These are phyloP conservation scores for Urocyon cinereoargenteus DNA, from an alignment of 2,797 vertebrate genomes.

Conservation along the genomic window DNA sequence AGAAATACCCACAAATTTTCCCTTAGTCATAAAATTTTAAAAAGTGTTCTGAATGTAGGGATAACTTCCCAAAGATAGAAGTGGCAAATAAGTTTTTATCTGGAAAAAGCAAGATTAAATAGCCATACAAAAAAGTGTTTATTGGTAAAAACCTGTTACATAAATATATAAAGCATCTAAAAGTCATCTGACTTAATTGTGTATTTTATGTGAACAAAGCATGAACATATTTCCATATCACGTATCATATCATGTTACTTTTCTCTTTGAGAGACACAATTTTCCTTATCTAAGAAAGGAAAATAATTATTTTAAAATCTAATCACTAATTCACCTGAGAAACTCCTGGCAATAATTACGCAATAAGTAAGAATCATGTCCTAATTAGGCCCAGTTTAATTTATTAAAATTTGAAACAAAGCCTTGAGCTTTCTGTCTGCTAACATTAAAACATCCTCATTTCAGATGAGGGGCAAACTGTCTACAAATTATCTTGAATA, in stretches of 20 bases:
- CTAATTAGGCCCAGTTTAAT: neutral
- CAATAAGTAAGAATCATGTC: neutral
- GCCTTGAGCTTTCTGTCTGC: neutral
- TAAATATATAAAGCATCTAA: neutral
- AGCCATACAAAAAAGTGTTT: fast-evolving
- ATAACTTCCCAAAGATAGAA: neutral
- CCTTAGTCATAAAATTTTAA: neutral
- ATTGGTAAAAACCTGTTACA: slow-evolving; percentile 11
- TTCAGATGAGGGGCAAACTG: neutral
- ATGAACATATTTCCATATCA: neutral
- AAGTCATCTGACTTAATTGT: neutral
- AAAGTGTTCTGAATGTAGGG: neutral
- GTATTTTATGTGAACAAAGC: neutral
- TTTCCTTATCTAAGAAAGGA: slow-evolving; percentile 3
- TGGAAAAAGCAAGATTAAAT: neutral
- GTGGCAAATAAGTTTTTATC: neutral
- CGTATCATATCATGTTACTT: neutral
- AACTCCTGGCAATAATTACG: slow-evolving; percentile 35
- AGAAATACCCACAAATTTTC: neutral
- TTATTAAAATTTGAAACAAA: slow-evolving; percentile 49
- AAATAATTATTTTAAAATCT: slow-evolving; percentile 47
- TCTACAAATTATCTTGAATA: slow-evolving; percentile 42
- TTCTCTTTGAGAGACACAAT: neutral
- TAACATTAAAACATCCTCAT: slow-evolving; percentile 18
- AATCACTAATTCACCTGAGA: slow-evolving; percentile 44